Percentiles rank a stretch among this genome's conserved stretches.
phyloP scores from a whole-genome alignment of 2,797 vertebrate genomes.

The Alauda arvensis region DNA sequence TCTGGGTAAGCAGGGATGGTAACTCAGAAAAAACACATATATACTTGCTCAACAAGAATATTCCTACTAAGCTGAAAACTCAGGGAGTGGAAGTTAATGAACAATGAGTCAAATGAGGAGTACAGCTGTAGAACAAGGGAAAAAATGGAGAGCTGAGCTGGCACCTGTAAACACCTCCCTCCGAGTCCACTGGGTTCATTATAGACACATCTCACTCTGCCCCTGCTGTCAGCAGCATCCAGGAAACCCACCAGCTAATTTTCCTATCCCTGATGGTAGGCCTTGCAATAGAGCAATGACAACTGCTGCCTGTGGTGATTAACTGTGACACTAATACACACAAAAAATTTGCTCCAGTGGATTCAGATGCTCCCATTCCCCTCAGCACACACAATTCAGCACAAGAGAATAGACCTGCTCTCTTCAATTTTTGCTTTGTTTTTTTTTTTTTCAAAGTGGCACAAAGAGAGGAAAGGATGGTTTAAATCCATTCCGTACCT shows the following conservation, averaged over 20 bases:
- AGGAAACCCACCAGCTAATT: neutral
- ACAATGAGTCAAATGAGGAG: neutral
- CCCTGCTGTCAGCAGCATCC: neutral
- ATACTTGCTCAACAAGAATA: neutral
- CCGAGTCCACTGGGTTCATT: fast-evolving
- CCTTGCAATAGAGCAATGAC: neutral
- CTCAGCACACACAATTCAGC: neutral
- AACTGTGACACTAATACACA: fast-evolving
- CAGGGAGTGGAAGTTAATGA: neutral
- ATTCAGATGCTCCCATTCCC: neutral
- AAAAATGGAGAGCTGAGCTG: neutral
- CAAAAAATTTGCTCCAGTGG: neutral
- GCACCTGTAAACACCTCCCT: neutral
- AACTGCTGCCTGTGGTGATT: neutral
- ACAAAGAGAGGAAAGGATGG: neutral
- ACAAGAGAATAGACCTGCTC: fast-evolving
- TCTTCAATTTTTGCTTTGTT: neutral
- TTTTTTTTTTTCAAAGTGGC: neutral
- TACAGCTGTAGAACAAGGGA: neutral
- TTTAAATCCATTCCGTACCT: neutral
- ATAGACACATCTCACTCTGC: neutral
- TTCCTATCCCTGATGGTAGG: neutral
- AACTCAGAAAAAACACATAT: neutral
- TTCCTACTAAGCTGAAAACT: neutral
- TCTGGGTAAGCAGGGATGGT: neutral